Conservation (phyloP, 2,797 vertebrate genomes). For the Lepus oiostolus region DNA sequence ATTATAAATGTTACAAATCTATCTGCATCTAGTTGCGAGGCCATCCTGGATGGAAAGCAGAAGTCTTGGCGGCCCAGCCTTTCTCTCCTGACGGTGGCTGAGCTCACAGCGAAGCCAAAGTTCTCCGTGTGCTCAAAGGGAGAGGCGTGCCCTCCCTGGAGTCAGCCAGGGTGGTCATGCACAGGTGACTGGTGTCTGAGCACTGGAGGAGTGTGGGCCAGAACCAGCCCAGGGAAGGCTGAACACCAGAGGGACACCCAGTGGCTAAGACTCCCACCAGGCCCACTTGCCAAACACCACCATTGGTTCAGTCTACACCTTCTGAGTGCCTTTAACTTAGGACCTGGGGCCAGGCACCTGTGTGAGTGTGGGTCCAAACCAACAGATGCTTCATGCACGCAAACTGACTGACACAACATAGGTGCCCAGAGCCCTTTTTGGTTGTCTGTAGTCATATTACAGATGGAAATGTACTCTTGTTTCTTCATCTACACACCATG, state of each 20-base stretch:
- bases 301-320: too few relatives aligned
- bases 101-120: slow-evolving; percentile 6
- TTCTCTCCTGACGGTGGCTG: not conserved
- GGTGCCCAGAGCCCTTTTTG: not conserved
- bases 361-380: too few relatives aligned
- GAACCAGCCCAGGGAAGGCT: not conserved
- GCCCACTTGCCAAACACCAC: too few relatives aligned
- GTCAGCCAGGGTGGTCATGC: not conserved
- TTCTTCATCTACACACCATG: not conserved
- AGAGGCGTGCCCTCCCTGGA: slow-evolving; percentile 26
- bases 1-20: not conserved
- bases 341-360: not conserved
- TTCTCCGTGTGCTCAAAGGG: slow-evolving; percentile 60
- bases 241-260: not conserved
- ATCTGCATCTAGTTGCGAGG: not conserved
- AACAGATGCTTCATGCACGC: not conserved
- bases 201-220: slow-evolving; percentile 2
- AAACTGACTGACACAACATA: not conserved
- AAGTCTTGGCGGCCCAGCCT: not conserved
- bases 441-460: not conserved
- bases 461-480: not conserved
- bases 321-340: too few relatives aligned
- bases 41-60: not conserved
- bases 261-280: too few relatives aligned
- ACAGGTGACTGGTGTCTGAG: not conserved